phyloP scores from a whole-genome alignment of 2,113 vertebrate genomes.

The Nothoprocta pentlandii region DNA sequence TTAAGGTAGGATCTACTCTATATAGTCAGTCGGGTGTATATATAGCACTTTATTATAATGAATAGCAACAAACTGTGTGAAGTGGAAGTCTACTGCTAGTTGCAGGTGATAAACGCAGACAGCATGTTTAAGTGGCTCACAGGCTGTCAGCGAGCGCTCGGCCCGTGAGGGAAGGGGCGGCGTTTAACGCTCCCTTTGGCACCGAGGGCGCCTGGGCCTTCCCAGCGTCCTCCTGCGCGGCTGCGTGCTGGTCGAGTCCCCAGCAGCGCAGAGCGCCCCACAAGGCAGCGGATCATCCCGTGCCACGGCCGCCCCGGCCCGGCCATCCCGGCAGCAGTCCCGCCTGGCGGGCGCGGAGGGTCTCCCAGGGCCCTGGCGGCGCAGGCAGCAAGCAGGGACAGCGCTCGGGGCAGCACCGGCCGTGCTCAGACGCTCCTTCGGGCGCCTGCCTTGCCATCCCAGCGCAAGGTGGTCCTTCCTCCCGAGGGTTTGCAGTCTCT shows the following conservation, averaged over 20 bases:
- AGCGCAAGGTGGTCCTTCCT: neutral
- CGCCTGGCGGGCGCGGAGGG: neutral
- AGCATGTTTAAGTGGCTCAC: constrained; percentile 21
- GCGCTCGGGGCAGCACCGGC: too few relatives aligned
- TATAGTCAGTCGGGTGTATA: neutral
- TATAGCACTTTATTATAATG: neutral
- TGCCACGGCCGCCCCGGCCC: neutral
- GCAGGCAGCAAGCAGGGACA: accelerated
- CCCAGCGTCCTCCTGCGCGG: neutral
- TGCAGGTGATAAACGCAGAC: constrained; percentile 49
- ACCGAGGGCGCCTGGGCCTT: neutral
- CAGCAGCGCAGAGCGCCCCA: too few relatives aligned
- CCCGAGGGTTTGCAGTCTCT: neutral
- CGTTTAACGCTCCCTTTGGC: neutral
- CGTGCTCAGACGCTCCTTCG: too few relatives aligned
- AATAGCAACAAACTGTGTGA: constrained; percentile 14
- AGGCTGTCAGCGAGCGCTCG: neutral
- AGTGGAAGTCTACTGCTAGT: constrained; percentile 54
- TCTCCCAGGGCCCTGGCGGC: neutral
- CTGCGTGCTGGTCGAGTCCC: too few relatives aligned
- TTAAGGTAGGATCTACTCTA: neutral
- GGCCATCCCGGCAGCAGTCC: neutral
- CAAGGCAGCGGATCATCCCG: neutral
- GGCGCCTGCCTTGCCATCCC: neutral
- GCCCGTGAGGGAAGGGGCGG: neutral